phyloP scores from a whole-genome alignment of 2,113 vertebrate species.

The Microcebus ravelobensis region DNA sequence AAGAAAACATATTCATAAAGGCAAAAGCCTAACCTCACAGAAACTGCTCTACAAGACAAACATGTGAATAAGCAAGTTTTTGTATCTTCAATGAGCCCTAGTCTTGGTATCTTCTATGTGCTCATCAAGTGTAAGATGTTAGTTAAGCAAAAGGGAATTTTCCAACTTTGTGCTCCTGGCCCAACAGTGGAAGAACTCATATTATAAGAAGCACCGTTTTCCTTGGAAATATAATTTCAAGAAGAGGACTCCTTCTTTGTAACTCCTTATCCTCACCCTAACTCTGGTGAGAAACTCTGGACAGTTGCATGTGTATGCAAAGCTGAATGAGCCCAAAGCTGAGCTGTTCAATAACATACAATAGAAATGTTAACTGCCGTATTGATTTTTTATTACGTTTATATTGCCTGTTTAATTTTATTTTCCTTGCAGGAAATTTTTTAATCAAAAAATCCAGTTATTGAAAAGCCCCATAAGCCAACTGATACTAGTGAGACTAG shows the following conservation, averaged over 20 bases:
- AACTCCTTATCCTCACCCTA: neutral
- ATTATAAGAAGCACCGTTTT: neutral
- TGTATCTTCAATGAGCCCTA: neutral
- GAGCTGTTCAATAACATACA: constrained; percentile 52
- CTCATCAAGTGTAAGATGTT: neutral
- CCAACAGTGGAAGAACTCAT: neutral
- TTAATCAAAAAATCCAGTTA: constrained; percentile 67
- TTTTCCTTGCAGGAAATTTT: constrained; percentile 71
- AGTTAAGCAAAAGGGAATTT: neutral
- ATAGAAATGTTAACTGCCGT: constrained; percentile 63
- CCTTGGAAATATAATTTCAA: constrained; percentile 22
- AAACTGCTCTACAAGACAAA: neutral
- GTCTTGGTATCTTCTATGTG: too few relatives aligned
- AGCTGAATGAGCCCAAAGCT: neutral
- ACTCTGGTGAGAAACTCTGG: neutral
- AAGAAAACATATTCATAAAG: neutral
- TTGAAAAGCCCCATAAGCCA: neutral
- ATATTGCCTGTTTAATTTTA: constrained; percentile 71
- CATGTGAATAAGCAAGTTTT: neutral
- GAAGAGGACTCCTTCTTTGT: neutral
- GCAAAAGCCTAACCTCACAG: neutral
- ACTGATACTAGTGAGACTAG: neutral
- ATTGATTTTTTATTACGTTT: constrained; percentile 74
- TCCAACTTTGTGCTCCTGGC: neutral
- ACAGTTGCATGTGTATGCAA: neutral